Evolutionary conservation across 2,888 invertebrate genomes (phyloP).

Genomic region (Deilephila porcellus): DNA sequence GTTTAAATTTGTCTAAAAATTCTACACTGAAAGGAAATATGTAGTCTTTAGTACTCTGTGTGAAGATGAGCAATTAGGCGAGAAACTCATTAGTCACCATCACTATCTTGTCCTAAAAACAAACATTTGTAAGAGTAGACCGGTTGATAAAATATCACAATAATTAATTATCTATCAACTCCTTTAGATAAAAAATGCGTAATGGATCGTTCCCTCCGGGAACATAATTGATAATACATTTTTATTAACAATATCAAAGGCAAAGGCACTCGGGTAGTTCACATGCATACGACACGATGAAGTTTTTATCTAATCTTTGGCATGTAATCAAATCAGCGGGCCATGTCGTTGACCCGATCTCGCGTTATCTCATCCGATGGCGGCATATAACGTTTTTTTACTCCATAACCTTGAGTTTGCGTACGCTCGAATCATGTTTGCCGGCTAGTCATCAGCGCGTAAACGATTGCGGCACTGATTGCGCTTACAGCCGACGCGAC

Average conservation of each 20-base stretch:
- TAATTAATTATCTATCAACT: not conserved
- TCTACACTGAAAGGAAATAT: not conserved
- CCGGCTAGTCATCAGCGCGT: constrained; percentile 18
- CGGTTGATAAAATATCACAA: not conserved
- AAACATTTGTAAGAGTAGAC: not conserved
- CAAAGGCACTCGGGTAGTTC: constrained; percentile 1
- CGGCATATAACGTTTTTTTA: constrained; percentile 11
- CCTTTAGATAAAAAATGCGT: not conserved
- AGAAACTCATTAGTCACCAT: not conserved
- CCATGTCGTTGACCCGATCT: constrained; percentile 59
- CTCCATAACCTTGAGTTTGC: constrained; percentile 22
- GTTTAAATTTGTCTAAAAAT: too few species aligned
- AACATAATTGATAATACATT: not conserved
- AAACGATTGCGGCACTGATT: constrained; percentile 23
- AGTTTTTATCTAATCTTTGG: constrained; percentile 50
- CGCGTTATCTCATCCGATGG: constrained; percentile 44
- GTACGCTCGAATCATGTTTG: constrained; percentile 24
- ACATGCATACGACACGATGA: constrained; percentile 23
- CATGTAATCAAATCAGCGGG: constrained; percentile 51
- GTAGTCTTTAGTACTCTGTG: not conserved
- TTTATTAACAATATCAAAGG: not conserved
- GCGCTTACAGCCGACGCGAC: not conserved
- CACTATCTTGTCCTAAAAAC: not conserved
- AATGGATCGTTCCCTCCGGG: not conserved
- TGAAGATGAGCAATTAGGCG: not conserved